Evolutionary conservation across 2,888 invertebrate genomes (phyloP).

Genomic region (Tenthredo scrophulariae): DNA sequence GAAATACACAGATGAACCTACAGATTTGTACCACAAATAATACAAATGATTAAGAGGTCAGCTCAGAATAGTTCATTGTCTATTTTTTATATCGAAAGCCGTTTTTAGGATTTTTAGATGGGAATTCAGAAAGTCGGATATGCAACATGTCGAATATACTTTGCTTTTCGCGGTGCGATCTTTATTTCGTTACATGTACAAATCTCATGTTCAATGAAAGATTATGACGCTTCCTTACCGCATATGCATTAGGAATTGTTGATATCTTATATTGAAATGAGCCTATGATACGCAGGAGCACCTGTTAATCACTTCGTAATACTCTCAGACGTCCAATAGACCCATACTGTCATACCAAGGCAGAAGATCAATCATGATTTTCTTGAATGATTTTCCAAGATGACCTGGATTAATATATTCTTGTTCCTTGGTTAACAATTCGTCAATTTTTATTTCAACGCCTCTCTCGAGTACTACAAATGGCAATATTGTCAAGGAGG

Average conservation of each 20-base stretch:
- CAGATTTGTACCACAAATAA: too few species aligned
- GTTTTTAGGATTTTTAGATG: not conserved
- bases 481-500: conserved; percentile 66
- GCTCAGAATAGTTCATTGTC: not conserved
- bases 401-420: conserved; percentile 60
- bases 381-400: conserved; percentile 58
- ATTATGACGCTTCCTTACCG: not conserved
- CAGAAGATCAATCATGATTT: conserved; percentile 65
- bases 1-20: too few species aligned
- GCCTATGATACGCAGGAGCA: not conserved
- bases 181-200: not conserved
- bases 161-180: not conserved
- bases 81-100: not conserved
- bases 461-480: conserved; percentile 65
- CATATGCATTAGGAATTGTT: not conserved
- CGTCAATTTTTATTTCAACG: conserved; percentile 65
- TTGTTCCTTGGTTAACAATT: conserved; percentile 60
- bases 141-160: not conserved
- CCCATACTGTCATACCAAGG: conserved; percentile 65
- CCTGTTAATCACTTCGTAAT: not conserved
- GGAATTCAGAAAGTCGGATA: not conserved
- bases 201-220: not conserved
- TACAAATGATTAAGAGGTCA: too few species aligned
- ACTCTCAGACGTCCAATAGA: conserved; percentile 64
- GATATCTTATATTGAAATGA: not conserved